Conservation (phyloP, 2,113 vertebrate species). For the Pachypanchax playfairii region DNA sequence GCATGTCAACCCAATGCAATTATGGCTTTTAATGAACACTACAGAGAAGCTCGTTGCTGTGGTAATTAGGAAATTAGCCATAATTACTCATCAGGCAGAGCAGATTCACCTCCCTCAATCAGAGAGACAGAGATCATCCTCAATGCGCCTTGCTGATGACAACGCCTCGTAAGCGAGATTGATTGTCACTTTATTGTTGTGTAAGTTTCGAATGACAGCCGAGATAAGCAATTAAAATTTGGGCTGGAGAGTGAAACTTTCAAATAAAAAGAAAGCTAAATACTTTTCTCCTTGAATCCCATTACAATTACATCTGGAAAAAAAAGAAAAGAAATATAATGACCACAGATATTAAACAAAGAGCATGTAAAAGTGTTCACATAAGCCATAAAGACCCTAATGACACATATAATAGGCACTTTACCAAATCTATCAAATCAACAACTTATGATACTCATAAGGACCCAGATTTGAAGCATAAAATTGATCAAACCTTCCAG, state of each 20-base stretch:
- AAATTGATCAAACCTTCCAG: slow-evolving; percentile 15
- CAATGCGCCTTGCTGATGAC: slow-evolving; percentile 49
- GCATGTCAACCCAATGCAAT: slow-evolving; percentile 77
- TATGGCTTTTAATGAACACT: slow-evolving; percentile 79
- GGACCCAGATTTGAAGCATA: background rate
- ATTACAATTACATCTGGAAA: slow-evolving; percentile 29
- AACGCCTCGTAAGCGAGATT: slow-evolving; percentile 72
- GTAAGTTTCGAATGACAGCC: slow-evolving; percentile 45
- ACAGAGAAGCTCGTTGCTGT: slow-evolving; percentile 63
- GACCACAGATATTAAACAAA: slow-evolving; percentile 10
- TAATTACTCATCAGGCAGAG: slow-evolving; percentile 74
- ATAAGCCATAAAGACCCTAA: slow-evolving; percentile 20
- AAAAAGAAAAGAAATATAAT: background rate
- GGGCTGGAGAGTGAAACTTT: slow-evolving; percentile 38
- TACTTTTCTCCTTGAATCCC: background rate
- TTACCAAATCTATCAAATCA: background rate
- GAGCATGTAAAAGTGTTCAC: slow-evolving; percentile 12
- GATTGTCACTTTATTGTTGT: slow-evolving; percentile 64
- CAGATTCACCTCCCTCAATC: slow-evolving; percentile 64
- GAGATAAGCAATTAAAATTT: slow-evolving; percentile 35
- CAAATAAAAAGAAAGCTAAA: slow-evolving; percentile 12
- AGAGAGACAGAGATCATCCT: slow-evolving; percentile 59
- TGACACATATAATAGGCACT: slow-evolving; percentile 21
- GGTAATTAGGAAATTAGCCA: slow-evolving; percentile 77
- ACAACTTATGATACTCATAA: background rate